Base-by-base conservation (phyloP, 2,797 vertebrate species). In the Pseudochirops corinnae region DNA sequence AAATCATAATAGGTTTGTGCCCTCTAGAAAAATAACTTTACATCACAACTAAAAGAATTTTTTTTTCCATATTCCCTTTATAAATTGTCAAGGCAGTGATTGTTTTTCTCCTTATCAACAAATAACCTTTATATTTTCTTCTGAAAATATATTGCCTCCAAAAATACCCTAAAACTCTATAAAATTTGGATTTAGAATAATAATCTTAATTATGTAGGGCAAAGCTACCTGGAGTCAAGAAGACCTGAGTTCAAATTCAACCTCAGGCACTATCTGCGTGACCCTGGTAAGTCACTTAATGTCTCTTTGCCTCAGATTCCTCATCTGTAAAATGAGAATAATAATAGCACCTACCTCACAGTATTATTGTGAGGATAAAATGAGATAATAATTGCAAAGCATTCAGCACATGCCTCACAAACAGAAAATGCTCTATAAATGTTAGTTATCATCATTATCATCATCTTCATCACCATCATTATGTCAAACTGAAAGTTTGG, bases 211-310 rank as follows among this genome's bases (percentile, higher is more conserved):
- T 16, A 94, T 4, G 1, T 91, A 90, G 0, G 0, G 0, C 93
- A 96, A 95, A 97, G n/a, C 11, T 26, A 57, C 82, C 26, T 53
- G 50, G 14, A 90, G 52, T 74, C 33, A 16, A n/a, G 62, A n/a
- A n/a, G 5, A n/a, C 24, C 26, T 2, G 6, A 58, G 14, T 58
- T 58, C 26, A 28, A 58, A 10, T 58, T 58, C 57, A 58, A 39
- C 33, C 16, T 74, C 13, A 39, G 16, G 1, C 5, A n/a, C 5
- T 67, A 33, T 67, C 13, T 67, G 33, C n/a, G 31, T n/a, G 62
- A 67, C 33, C 62, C 33, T 67, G 62, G 31, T 33, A 67, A 67
- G 14, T 67, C 33, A 67, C 33, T 67, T 67, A 67, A 58, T 58
- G 6, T 58, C 56, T 57, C 1, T 58, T 58, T 58, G 28, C 57